Percentiles rank a stretch among this genome's conserved stretches.
Conservation (phyloP, 2,797 vertebrate species). For the Anguilla marmorata region DNA sequence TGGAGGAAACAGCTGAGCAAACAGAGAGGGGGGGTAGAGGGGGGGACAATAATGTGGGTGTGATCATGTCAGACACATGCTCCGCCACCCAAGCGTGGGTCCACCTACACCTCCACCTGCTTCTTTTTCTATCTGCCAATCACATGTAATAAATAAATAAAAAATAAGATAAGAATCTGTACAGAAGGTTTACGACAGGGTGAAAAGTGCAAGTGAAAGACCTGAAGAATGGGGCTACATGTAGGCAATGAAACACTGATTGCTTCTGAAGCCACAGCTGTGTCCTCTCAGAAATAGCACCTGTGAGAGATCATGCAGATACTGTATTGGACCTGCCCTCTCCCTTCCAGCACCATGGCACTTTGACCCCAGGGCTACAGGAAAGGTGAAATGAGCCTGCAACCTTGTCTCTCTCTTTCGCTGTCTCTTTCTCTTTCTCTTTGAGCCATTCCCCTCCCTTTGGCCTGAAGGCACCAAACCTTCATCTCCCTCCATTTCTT, state of each 20-base stretch:
- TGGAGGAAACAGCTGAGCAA: slow-evolving; percentile 51
- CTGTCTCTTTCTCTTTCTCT: slow-evolving; percentile 8
- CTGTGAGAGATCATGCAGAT: slow-evolving; percentile 9
- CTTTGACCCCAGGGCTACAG: slow-evolving; percentile 33
- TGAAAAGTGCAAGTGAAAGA: slow-evolving; percentile 39
- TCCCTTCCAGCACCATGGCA: neutral
- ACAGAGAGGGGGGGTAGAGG: slow-evolving; percentile 44
- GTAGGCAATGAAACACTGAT: neutral
- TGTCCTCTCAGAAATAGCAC: slow-evolving; percentile 23
- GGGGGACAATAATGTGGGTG: slow-evolving; percentile 38
- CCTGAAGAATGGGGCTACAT: slow-evolving; percentile 20
- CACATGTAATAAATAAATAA: slow-evolving; percentile 28
- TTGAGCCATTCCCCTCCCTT: slow-evolving; percentile 2
- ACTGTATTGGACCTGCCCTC: slow-evolving; percentile 26
- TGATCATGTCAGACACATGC: slow-evolving; percentile 43
- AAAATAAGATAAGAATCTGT: slow-evolving; percentile 36
- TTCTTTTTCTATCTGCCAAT: neutral
- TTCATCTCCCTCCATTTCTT: neutral
- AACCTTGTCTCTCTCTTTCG: slow-evolving; percentile 23
- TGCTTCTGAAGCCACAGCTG: neutral
- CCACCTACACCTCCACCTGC: neutral
- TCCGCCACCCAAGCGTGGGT: neutral
- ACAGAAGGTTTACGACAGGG: slow-evolving; percentile 27
- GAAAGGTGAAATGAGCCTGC: slow-evolving; percentile 39
- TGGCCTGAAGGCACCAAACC: slow-evolving; percentile 23